Percentiles rank a stretch among this genome's conserved stretches.
phyloP scores from a whole-genome alignment of 2,888 invertebrate species.

The Colletes collaris region DNA sequence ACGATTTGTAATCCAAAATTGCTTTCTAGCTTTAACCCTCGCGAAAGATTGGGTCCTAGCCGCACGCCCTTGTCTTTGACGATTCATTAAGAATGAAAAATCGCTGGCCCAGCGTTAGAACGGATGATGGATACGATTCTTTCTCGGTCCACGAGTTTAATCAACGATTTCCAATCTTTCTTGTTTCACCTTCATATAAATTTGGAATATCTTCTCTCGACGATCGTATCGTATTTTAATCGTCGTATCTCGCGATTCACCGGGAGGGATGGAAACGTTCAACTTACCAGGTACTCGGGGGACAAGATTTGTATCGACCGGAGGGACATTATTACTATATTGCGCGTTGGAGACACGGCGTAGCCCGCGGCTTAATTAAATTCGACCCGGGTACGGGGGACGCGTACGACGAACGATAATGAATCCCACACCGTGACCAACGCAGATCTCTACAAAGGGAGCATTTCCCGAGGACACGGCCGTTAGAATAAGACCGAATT shows the following conservation, averaged over 20 bases:
- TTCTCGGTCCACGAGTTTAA: no score
- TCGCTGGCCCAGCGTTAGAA: neutral
- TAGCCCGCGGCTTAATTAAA: constrained; percentile 68
- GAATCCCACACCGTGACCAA: constrained; percentile 56
- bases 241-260: no score
- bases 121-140: neutral
- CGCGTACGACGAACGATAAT: constrained; percentile 59
- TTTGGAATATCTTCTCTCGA: no score
- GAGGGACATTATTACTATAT: no score
- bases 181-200: no score
- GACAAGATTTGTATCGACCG: no score
- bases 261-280: no score
- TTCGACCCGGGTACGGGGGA: constrained; percentile 44
- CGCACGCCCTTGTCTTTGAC: no score
- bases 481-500: constrained; percentile 74
- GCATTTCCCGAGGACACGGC: constrained; percentile 55
- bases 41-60: no score
- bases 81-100: neutral
- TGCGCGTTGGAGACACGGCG: constrained; percentile 16
- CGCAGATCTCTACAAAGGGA: constrained; percentile 63
- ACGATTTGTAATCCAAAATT: neutral
- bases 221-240: no score
- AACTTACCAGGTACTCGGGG: no score
- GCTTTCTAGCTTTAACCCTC: neutral
- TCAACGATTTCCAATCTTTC: no score